Conservation (phyloP, 2,797 vertebrate genomes). For the Urophycis tenuis region DNA sequence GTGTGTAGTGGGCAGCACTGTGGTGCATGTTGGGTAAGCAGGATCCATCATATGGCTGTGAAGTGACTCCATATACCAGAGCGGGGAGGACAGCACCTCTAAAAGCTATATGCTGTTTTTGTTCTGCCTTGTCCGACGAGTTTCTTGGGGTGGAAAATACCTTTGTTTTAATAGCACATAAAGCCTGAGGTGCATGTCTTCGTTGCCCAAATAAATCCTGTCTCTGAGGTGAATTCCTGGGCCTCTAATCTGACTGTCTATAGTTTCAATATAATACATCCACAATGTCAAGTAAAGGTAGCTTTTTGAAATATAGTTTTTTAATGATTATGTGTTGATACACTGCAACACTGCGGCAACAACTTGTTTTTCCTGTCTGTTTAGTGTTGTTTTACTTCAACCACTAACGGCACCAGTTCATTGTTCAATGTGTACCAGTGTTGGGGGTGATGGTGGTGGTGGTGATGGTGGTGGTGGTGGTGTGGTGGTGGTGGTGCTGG, state of each 20-base stretch:
- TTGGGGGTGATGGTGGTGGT: no score
- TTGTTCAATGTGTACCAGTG: background rate
- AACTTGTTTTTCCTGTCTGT: background rate
- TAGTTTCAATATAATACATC: background rate
- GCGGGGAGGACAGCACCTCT: no score
- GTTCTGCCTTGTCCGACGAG: no score
- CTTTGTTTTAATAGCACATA: no score
- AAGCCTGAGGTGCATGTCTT: no score
- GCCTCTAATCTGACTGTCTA: background rate
- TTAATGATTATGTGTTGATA: no score
- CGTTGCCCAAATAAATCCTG: background rate
- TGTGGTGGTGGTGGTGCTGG: no score
- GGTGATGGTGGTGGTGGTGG: no score
- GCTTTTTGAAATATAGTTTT: background rate
- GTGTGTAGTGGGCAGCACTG: background rate
- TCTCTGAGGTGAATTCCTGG: background rate
- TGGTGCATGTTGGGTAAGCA: constrained; percentile 16
- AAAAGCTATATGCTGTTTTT: no score
- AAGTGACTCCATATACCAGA: no score
- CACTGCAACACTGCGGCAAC: no score
- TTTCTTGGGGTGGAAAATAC: no score
- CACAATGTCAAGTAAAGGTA: background rate
- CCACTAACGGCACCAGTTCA: background rate
- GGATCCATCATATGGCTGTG: constrained; percentile 4
- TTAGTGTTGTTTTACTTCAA: background rate